These are phyloP conservation scores for Chitala chitala DNA, from an alignment of 2,113 vertebrate species.

Conservation along the genomic window DNA sequence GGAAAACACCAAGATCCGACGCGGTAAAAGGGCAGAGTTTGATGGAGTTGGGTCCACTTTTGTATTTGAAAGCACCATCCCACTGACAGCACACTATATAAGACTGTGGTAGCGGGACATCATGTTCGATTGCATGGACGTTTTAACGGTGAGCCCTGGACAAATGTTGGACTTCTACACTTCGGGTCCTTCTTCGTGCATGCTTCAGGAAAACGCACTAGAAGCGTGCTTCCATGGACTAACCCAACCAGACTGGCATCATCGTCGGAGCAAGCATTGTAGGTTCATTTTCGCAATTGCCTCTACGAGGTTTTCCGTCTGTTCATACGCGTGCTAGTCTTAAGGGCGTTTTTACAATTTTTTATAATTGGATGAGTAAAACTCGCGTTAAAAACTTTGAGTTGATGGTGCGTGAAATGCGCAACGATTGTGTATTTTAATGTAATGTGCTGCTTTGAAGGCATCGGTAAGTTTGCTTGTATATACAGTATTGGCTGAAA, in stretches of 20 bases:
- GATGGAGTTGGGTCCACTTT: conserved; percentile 83
- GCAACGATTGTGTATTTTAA: too few species aligned
- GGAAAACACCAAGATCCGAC: conserved; percentile 74
- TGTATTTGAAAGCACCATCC: conserved; percentile 72
- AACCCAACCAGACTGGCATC: conserved; percentile 81
- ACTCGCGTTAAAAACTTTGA: too few species aligned
- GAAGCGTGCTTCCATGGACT: conserved; percentile 86
- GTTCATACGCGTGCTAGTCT: too few species aligned
- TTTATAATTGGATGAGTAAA: too few species aligned
- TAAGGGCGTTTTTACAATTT: too few species aligned
- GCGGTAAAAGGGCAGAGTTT: conserved; percentile 83
- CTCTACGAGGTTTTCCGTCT: neutral
- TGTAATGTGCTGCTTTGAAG: too few species aligned
- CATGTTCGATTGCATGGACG: conserved; percentile 96
- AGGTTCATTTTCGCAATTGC: conserved; percentile 67
- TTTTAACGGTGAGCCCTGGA: conserved; percentile 79
- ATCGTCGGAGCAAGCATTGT: conserved; percentile 85
- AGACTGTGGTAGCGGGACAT: conserved; percentile 62
- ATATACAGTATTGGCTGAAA: too few species aligned
- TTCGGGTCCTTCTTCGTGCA: conserved; percentile 75
- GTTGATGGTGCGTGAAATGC: too few species aligned
- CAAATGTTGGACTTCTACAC: conserved; percentile 86
- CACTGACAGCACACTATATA: conserved; percentile 59
- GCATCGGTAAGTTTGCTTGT: too few species aligned
- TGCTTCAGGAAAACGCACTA: conserved; percentile 79